Evolutionary conservation across 1,140 invertebrate genomes (phyloP), one percentile per base, ranked within the genome.

Genomic region (Popillia japonica): DNA sequence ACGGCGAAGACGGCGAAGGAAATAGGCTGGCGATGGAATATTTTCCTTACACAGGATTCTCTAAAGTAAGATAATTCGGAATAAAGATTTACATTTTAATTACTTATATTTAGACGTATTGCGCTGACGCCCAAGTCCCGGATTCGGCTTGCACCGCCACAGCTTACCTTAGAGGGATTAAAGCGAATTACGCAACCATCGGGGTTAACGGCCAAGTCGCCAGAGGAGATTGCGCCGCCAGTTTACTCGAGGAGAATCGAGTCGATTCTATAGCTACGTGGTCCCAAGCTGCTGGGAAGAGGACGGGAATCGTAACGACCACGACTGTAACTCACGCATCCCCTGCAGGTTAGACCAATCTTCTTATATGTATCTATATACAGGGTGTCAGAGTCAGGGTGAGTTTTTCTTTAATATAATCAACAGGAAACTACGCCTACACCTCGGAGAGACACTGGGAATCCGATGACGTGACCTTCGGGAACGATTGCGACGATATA

Each of bases 311-410:
- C 2, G 93, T 96, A 7, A 96, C 95, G 0, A 95, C 91, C 0
- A 93, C 94, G 0, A 86, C 94, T 27, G 91, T 96, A 6, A 96
- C 94, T 0, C 94, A 96, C 82, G 95, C 94, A 0, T 92, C 94
- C 0, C 94, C 95, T 0, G 77, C 55, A 76, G 22, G 44, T 0
- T 87, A 55, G 48, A n/a, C 27, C 4, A 1, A 34, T 17, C 11
- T 55, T 17, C n/a, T n/a, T n/a, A n/a, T n/a, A n/a, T n/a, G n/a
- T n/a, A n/a, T n/a, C n/a, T n/a, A n/a, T n/a, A n/a, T n/a, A n/a
- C n/a, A n/a, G n/a, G n/a, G n/a, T n/a, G n/a, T n/a, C n/a, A n/a
- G n/a, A n/a, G n/a, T n/a, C n/a, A n/a, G n/a, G n/a, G n/a, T n/a
- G n/a, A n/a, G n/a, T n/a, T n/a, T n/a, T n/a, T n/a, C n/a, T n/a